Conservation (phyloP, 2,888 invertebrate species). For the Nomada fabriciana region DNA sequence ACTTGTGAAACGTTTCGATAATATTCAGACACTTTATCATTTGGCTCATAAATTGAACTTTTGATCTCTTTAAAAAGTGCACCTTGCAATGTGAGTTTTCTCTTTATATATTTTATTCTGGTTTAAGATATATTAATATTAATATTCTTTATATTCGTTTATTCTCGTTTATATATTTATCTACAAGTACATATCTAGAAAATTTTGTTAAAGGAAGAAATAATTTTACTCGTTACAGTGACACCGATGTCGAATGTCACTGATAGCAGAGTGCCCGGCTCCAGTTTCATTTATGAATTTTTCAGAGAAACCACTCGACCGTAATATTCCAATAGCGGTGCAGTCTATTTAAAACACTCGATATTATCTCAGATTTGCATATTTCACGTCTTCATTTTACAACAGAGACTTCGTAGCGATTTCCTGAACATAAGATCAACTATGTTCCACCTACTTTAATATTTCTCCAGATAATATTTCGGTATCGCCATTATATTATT, state of each 20-base stretch:
- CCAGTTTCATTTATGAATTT: slow-evolving; percentile 23
- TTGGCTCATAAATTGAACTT: too few relatives aligned
- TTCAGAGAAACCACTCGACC: neutral
- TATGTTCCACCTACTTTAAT: too few relatives aligned
- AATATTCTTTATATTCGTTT: too few relatives aligned
- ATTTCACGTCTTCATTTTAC: neutral
- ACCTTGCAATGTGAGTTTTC: neutral
- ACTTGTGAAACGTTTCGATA: neutral
- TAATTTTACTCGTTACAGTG: neutral
- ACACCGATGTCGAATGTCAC: slow-evolving; percentile 1
- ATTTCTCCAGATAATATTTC: neutral
- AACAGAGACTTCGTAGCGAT: too few relatives aligned
- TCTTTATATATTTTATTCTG: too few relatives aligned
- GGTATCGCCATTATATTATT: neutral
- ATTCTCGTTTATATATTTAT: too few relatives aligned
- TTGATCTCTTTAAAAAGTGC: too few relatives aligned
- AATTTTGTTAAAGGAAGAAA: neutral
- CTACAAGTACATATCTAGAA: too few relatives aligned
- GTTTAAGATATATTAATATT: too few relatives aligned
- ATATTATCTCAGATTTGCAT: neutral
- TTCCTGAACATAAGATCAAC: too few relatives aligned
- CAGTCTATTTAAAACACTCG: neutral
- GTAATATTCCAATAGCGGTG: neutral
- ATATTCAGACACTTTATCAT: neutral
- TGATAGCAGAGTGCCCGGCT: neutral